These are phyloP conservation scores for Nannoperca obscura DNA, from an alignment of 2,797 vertebrate genomes.

Conservation along the genomic window DNA sequence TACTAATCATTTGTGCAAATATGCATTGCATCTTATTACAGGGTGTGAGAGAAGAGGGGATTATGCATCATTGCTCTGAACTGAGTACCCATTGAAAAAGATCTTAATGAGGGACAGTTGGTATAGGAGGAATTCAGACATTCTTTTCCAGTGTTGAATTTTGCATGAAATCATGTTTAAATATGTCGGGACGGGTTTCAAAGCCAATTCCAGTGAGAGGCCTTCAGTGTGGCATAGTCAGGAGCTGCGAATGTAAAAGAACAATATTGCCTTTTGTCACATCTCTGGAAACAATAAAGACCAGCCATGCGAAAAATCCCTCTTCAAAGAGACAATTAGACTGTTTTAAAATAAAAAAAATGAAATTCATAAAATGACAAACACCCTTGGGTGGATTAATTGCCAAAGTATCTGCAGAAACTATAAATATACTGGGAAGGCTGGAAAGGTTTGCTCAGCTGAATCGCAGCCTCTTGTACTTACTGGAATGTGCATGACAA, in stretches of 20 bases:
- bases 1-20: slow-evolving; percentile 30
- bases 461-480: slow-evolving; percentile 32
- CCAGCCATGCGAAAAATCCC: not conserved
- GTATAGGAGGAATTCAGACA: slow-evolving; percentile 38
- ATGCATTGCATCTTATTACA: slow-evolving; percentile 14
- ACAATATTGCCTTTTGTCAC: slow-evolving; percentile 31
- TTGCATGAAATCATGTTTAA: slow-evolving; percentile 53
- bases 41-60: slow-evolving; percentile 23
- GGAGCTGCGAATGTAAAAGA: slow-evolving; percentile 29
- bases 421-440: slow-evolving; percentile 14
- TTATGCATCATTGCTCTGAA: slow-evolving; percentile 37
- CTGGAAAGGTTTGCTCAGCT: slow-evolving; percentile 53
- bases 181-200: slow-evolving; percentile 51
- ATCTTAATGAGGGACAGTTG: slow-evolving; percentile 54
- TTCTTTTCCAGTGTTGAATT: slow-evolving; percentile 53
- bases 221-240: slow-evolving; percentile 15
- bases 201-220: slow-evolving; percentile 33
- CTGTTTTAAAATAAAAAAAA: slow-evolving; percentile 15
- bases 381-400: slow-evolving; percentile 14
- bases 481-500: slow-evolving; percentile 55
- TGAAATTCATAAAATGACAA: slow-evolving; percentile 15
- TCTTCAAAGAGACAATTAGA: slow-evolving; percentile 10
- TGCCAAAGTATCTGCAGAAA: slow-evolving; percentile 30
- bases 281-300: slow-evolving; percentile 21
- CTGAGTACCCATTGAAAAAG: slow-evolving; percentile 30